Evolutionary conservation across 2,797 vertebrate genomes (phyloP), one percentile per base, ranked within the genome.

Genomic region (Esox masquinongy): DNA sequence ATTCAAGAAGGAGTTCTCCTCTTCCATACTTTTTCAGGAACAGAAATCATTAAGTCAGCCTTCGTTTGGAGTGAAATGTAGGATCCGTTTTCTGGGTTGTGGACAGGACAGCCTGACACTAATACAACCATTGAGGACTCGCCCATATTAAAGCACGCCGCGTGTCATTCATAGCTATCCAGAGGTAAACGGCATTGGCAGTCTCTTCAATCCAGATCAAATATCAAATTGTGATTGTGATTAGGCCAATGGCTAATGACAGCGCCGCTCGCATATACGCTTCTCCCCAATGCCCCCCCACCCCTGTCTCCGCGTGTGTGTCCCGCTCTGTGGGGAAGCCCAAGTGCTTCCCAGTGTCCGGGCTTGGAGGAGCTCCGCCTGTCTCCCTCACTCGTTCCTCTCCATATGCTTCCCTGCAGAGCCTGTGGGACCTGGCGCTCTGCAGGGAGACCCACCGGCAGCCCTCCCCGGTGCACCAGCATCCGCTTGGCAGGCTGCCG

Each of bases 351-450:
- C 51, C 19, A 36, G 9, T 15, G 36, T 39, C 50, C 71, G 53
- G 7, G 56, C 22, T 75, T 66, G 56, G 69, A 66, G 64, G 47
- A 68, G 16, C 70, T 68, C 22, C 34, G 68, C 53, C 24, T 53
- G 29, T 34, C 50, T 76, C 74, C 51, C 36, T 70, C 68, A 34
- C 74, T 56, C 34, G 49, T 31, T 66, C 73, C 69, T 53, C 17
- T 75, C 69, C 74, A 74, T 81, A 79, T 78, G 73, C 63, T 79
- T 14, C 59, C 53, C 31, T 69, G 17, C 14, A 36, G 70, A 51
- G 19, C 56, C 63, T 78, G 8, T 64, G 74, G 72, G 22, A 64
- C 79, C 26, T 72, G 14, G 56, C 3, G 43, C 43, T 16, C 16
- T 19, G 59, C 73, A 51, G 61, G 67, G 34, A 56, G 70, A 49